These are phyloP conservation scores for Melanotaenia trifasciata DNA, from an alignment of 2,797 vertebrate species.

Conservation along the genomic window DNA sequence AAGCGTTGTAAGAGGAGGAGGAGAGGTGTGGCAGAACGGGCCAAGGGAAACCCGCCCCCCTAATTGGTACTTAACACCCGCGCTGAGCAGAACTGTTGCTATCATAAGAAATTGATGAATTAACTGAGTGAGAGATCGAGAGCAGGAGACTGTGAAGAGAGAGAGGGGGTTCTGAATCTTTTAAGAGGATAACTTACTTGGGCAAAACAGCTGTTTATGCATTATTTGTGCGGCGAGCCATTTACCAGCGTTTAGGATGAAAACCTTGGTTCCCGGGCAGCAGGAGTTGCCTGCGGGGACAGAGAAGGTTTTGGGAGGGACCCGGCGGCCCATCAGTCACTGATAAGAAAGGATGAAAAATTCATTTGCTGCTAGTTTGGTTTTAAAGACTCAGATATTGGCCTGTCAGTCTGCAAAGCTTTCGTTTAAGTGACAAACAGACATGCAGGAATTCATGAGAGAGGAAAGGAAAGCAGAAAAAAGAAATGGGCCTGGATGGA, in stretches of 20 bases:
- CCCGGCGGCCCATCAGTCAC: constrained; percentile 77
- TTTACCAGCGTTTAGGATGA: constrained; percentile 86
- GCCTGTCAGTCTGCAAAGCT: constrained; percentile 76
- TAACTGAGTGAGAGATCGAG: constrained; percentile 80
- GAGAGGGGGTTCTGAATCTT: constrained; percentile 86
- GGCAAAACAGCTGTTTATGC: constrained; percentile 91
- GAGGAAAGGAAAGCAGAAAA: constrained; percentile 13
- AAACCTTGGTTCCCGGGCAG: constrained; percentile 74
- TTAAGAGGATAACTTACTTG: constrained; percentile 91
- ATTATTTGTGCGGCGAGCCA: constrained; percentile 88
- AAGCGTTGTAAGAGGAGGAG: constrained; percentile 69
- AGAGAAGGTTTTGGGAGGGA: constrained; percentile 62
- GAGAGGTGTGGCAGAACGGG: constrained; percentile 80
- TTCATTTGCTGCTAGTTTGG: constrained; percentile 79
- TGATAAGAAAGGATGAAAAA: constrained; percentile 85
- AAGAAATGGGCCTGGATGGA: neutral
- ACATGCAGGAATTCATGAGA: constrained; percentile 44
- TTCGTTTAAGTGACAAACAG: constrained; percentile 77
- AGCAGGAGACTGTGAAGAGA: constrained; percentile 59
- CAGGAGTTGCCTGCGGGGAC: constrained; percentile 78
- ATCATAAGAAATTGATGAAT: constrained; percentile 92
- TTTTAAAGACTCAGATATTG: constrained; percentile 78
- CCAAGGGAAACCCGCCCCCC: constrained; percentile 78
- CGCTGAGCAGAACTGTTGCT: constrained; percentile 86
- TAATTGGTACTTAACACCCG: constrained; percentile 86